Evolutionary conservation across 1,140 invertebrate genomes (phyloP), one percentile per base, ranked within the genome.

Genomic region (Drosophila kanapiae): DNA sequence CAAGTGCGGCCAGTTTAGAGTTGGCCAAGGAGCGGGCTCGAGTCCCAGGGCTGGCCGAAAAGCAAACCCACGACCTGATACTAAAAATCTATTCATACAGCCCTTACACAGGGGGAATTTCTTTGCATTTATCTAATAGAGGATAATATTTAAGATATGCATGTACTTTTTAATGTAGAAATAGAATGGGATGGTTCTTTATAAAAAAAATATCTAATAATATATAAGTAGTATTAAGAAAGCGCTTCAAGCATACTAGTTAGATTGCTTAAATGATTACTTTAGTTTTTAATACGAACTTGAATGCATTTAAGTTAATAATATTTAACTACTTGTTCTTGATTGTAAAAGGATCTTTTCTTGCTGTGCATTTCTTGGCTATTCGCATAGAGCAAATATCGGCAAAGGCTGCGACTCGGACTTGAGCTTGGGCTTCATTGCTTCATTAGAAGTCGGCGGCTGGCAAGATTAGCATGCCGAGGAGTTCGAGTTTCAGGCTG

Each of bases 371-470:
- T 14, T 27, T 45, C 38, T 61, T 14, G 14, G 40, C 42, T 68
- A 40, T 31, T 43, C 49, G 43, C 65, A 47, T 80, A 78, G 82
- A 75, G 51, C 54, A 82, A 86, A 86, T 76, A 86, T 69, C 75
- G 43, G 38, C 49, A 51, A 53, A 67, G 45, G n/a, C 60, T 65
- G 27, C 40, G 62, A 23, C 23, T 23, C 23, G 64, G 42, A 63
- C 63, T 29, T 48, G 62, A 33, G 60, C 59, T 53, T 75, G 70
- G 65, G 48, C 71, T 78, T 78, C 75, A 78, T 78, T 78, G 75
- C 84, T 87, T 87, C 74, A 87, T 87, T 88, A 88, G 85, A 78
- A 58, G 79, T 63, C 65, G 58, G 48, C 35, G 40, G 53, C 16
- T 51, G 56, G 59, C 43, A 43, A 75, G 68, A 88, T 87, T 87